These are phyloP conservation scores for Aphyosemion australe DNA, from an alignment of 2,113 vertebrate genomes.

Conservation along the genomic window DNA sequence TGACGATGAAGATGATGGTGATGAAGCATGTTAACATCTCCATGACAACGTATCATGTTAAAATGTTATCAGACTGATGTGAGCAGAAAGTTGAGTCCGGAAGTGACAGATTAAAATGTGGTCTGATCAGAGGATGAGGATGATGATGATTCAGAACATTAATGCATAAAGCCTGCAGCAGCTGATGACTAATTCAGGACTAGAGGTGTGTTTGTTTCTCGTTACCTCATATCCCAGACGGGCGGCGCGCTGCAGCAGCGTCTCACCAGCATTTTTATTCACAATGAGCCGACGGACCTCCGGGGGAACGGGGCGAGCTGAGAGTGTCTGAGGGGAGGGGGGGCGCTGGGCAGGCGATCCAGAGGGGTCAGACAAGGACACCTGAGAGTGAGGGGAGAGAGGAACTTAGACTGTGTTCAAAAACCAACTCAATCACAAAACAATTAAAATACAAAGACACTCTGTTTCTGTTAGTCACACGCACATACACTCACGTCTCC, in stretches of 20 bases:
- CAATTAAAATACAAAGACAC: too few species aligned
- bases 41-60: background rate
- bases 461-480: too few species aligned
- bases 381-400: slow-evolving; percentile 73
- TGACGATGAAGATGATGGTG: background rate
- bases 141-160: too few species aligned
- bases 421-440: too few species aligned
- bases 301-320: slow-evolving; percentile 85
- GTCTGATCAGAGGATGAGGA: too few species aligned
- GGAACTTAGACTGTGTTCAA: too few species aligned
- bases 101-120: too few species aligned
- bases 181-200: too few species aligned
- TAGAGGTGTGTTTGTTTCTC: background rate
- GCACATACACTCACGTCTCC: too few species aligned
- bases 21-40: background rate
- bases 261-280: slow-evolving; percentile 95
- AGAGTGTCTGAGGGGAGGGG: slow-evolving; percentile 48
- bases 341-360: slow-evolving; percentile 55
- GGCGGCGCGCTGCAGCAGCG: slow-evolving; percentile 91
- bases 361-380: slow-evolving; percentile 75
- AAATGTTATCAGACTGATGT: background rate
- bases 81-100: too few species aligned
- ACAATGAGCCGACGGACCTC: slow-evolving; percentile 93
- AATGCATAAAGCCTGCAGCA: background rate
- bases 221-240: slow-evolving; percentile 91